Evolutionary conservation across 2,888 invertebrate genomes (phyloP).

Genomic region (Temnothorax unifasciatus): DNA sequence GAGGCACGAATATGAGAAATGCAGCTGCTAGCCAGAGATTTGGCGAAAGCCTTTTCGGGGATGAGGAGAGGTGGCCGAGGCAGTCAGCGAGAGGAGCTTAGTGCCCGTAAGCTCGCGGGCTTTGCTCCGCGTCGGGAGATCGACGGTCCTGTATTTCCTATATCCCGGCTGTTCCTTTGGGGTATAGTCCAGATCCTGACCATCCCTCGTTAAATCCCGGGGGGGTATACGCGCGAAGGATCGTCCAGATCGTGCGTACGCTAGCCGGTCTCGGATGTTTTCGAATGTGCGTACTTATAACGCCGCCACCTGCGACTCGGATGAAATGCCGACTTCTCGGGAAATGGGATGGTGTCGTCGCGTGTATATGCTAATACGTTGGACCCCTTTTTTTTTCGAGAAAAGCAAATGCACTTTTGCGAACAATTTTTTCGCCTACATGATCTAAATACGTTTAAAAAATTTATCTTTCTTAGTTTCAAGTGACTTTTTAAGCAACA

Average conservation of each 20-base stretch:
- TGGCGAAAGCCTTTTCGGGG: slow-evolving; percentile 75
- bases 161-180: slow-evolving; percentile 72
- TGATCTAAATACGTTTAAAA: not conserved
- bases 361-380: slow-evolving; percentile 6
- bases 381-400: not conserved
- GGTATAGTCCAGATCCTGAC: slow-evolving; percentile 73
- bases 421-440: not conserved
- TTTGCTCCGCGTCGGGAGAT: slow-evolving; percentile 81
- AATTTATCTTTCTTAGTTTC: not conserved
- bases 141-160: slow-evolving; percentile 81
- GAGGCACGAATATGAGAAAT: slow-evolving; percentile 74
- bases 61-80: slow-evolving; percentile 74
- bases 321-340: slow-evolving; percentile 55
- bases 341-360: slow-evolving; percentile 31
- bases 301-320: slow-evolving; percentile 69
- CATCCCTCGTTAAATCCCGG: slow-evolving; percentile 80
- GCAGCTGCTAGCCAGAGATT: slow-evolving; percentile 77
- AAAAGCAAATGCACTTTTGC: not conserved
- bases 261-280: slow-evolving; percentile 71
- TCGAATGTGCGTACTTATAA: slow-evolving; percentile 66
- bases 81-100: slow-evolving; percentile 80
- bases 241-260: slow-evolving; percentile 60
- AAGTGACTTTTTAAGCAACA: not conserved
- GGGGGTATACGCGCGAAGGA: slow-evolving; percentile 71
- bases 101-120: slow-evolving; percentile 80